Percentiles rank a stretch among this genome's conserved stretches.
Evolutionary conservation across 2,888 invertebrate genomes (phyloP).

Genomic region (Ectemnius lituratus): DNA sequence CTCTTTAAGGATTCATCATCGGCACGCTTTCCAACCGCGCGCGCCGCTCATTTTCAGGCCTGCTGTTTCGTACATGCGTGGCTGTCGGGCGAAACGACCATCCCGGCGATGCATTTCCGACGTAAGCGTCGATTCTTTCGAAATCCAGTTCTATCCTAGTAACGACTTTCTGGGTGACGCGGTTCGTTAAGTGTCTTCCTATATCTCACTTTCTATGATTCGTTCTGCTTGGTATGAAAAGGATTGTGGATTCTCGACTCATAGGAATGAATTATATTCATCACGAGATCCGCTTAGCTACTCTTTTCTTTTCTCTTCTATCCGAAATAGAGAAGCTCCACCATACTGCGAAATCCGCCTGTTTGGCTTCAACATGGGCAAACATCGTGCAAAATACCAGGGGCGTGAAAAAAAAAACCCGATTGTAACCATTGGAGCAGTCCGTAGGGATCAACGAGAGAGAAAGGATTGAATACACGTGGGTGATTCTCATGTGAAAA

Average conservation of each 20-base stretch:
- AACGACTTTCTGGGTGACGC: too few species aligned
- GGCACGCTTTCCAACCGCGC: conserved; percentile 36
- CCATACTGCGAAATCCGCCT: conserved; percentile 45
- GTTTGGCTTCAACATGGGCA: conserved; percentile 15
- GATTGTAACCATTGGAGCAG: conserved; percentile 41
- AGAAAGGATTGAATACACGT: too few species aligned
- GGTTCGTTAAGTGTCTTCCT: not conserved
- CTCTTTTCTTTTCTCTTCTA: not conserved
- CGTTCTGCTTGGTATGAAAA: too few species aligned
- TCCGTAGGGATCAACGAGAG: conserved; percentile 37
- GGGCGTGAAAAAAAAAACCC: conserved; percentile 50
- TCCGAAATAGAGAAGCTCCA: conserved; percentile 18
- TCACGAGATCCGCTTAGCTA: too few species aligned
- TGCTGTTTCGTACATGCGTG: too few species aligned
- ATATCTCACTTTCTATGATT: not conserved
- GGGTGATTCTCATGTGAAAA: not conserved
- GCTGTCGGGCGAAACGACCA: too few species aligned
- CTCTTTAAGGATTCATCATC: conserved; percentile 49
- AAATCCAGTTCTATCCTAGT: not conserved
- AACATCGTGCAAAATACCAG: conserved; percentile 31
- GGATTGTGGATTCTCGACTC: too few species aligned
- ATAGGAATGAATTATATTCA: too few species aligned
- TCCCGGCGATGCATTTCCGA: not conserved
- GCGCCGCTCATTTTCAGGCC: conserved; percentile 9
- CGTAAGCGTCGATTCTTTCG: conserved; percentile 33